Base-by-base conservation (phyloP, 2,113 vertebrate species). In the Sorex fumeus region DNA sequence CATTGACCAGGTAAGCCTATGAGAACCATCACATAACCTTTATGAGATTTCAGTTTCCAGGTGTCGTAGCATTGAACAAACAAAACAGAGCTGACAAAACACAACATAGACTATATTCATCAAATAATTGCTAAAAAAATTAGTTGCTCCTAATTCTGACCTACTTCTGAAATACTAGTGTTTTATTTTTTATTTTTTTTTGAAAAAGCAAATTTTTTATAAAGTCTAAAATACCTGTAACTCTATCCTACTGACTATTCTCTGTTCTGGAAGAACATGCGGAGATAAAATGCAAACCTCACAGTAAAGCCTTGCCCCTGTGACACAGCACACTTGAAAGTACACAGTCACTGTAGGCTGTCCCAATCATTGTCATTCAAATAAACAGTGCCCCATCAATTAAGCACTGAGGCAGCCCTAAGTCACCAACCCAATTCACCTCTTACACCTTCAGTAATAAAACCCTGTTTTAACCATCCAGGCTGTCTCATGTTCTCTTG, bases 191-290 rank as follows among this genome's bases (percentile, higher is more conserved):
- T n/a, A n/a, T n/a, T n/a, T n/a, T n/a, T n/a, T n/a, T n/a, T n/a
- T n/a, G 7, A 40, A 78, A 75, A 90, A 70, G 74, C 53, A 75
- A 84, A 76, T 90, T 75, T 92, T 72, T 87, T 81, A 71, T 32
- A 84, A 84, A n/a, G n/a, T 85, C n/a, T 92, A 15, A 77, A 82
- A 21, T 60, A 23, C 23, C 34, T 72, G 11, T 78, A 7, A 77
- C 30, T 76, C 19, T 19, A 43, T 28, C 13, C 34, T 32, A 53
- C 5, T 50, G 70, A 84, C 81, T 50, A 80, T 81, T 28, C 32
- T 64, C 21, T 25, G 23, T 23, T 45, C 8, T 50, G 23, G 23
- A 79, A 25, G 71, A 72, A n/a, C 53, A n/a, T 50, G 67, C 27
- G 92, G 8, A 82, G 10, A 47, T 9, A 84, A 83, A 71, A 79